Base-by-base conservation (phyloP, 2,113 vertebrate genomes). In the Pterocles orientalis region DNA sequence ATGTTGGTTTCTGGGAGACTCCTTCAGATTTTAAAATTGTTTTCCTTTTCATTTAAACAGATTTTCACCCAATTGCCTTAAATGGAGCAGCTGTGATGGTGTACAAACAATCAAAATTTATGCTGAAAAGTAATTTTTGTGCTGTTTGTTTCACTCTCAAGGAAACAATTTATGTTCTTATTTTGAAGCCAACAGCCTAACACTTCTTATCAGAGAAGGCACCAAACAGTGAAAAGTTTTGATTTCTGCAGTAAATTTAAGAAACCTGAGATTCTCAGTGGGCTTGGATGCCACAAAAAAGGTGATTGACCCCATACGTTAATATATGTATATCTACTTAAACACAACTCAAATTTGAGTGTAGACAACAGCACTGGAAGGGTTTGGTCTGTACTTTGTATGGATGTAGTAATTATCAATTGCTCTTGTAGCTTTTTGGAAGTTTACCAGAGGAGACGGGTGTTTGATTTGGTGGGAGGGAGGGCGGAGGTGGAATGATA, bases 71-170 rank as follows among this genome's bases (percentile, higher is more conserved):
- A 9, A 2, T 81, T 91, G 88, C 20, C 21, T 41, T 73, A 78
- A 95, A 57, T 71, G 24, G 69, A 84, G 73, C 90, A 89, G 90
- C 85, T 88, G 91, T 70, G 72, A 29, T 62, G 66, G 73, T 90
- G 82, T 94, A 48, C 62, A 90, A 92, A 94, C 90, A 93, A 82
- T 82, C 62, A 41, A 26, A 75, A 71, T 83, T 71, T 60, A 53
- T 92, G 87, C 64, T 92, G 90, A 65, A 61, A 82, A 93, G 65
- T 72, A 18, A 13, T 84, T 86, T 71, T 88, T 84, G 57, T 53
- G 68, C 68, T 64, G 36, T 93, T 94, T 86, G 54, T 77, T 90
- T 73, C 26, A 5, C 26, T 77, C 54, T 53, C 25, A 36, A 78
- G 60, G 72, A 87, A 64, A 71, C 72, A 41, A 62, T 92, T 90